phyloP scores from a whole-genome alignment of 92 coral and sea anemone genomes.

The Phenganax stokvisi region DNA sequence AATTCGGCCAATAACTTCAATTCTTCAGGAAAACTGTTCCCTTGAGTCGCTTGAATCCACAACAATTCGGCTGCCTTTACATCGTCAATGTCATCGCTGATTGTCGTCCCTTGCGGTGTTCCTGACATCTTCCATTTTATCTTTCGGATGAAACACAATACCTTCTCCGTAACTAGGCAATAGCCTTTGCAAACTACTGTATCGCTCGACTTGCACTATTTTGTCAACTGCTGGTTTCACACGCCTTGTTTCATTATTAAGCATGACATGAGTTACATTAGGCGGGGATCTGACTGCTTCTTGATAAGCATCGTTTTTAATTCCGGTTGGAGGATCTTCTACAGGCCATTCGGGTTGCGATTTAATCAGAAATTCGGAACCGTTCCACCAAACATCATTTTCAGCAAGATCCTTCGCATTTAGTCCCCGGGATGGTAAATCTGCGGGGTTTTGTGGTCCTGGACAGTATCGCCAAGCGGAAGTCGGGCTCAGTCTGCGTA shows the following conservation, averaged over 20 bases:
- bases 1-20: neutral
- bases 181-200: neutral
- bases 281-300: neutral
- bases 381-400: slow-evolving; percentile 30
- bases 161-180: neutral
- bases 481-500: neutral
- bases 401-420: slow-evolving; percentile 17
- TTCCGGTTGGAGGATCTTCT: neutral
- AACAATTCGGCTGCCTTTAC: slow-evolving; percentile 1
- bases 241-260: neutral
- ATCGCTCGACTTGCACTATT: neutral
- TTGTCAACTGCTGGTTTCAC: neutral
- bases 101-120: neutral
- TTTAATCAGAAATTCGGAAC: slow-evolving; percentile 3
- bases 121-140: neutral
- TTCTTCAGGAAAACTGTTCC: slow-evolving; percentile 3
- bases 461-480: slow-evolving; percentile 33
- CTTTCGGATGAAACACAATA: neutral
- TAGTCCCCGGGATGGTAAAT: slow-evolving; percentile 31
- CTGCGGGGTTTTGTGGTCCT: slow-evolving; percentile 32
- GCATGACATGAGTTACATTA: neutral
- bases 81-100: neutral
- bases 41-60: neutral
- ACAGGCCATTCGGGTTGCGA: slow-evolving; percentile 24
- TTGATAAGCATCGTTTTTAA: neutral